Evolutionary conservation across 2,888 invertebrate genomes (phyloP).

Genomic region (Drosophila nr. perissopoda): DNA sequence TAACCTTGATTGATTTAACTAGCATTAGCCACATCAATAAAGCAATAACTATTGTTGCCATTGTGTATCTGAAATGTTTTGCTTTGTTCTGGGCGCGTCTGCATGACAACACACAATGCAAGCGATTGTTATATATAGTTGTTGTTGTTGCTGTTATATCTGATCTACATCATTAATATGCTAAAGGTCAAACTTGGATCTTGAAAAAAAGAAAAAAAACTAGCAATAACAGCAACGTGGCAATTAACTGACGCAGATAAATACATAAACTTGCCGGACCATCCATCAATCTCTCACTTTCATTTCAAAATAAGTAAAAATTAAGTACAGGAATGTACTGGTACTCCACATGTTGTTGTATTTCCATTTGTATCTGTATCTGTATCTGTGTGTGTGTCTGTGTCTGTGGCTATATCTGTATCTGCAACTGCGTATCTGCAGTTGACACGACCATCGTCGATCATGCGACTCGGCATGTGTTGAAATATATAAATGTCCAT

Average conservation of each 20-base stretch:
- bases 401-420: conserved; percentile 16
- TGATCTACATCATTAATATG: conserved; percentile 59
- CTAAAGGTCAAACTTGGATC: conserved; percentile 51
- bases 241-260: conserved; percentile 50
- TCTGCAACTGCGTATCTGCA: conserved; percentile 37
- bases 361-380: conserved; percentile 12
- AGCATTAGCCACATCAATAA: conserved; percentile 40
- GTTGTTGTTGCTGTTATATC: conserved; percentile 11
- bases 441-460: conserved; percentile 51
- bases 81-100: conserved; percentile 56
- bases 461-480: conserved; percentile 49
- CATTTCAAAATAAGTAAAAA: conserved; percentile 45
- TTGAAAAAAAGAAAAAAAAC: conserved; percentile 17
- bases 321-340: conserved; percentile 48
- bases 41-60: conserved; percentile 18
- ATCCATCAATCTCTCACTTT: conserved; percentile 77
- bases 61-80: conserved; percentile 28
- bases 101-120: conserved; percentile 46
- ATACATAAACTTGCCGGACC: conserved; percentile 40
- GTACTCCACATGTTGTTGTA: conserved; percentile 29
- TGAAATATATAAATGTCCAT: conserved; percentile 53
- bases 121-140: conserved; percentile 32
- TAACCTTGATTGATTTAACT: conserved; percentile 65
- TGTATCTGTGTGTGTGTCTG: conserved; percentile 31
- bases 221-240: conserved; percentile 21